Base-by-base conservation (phyloP, 2,797 vertebrate species). In the Phaenicophaeus curvirostris region DNA sequence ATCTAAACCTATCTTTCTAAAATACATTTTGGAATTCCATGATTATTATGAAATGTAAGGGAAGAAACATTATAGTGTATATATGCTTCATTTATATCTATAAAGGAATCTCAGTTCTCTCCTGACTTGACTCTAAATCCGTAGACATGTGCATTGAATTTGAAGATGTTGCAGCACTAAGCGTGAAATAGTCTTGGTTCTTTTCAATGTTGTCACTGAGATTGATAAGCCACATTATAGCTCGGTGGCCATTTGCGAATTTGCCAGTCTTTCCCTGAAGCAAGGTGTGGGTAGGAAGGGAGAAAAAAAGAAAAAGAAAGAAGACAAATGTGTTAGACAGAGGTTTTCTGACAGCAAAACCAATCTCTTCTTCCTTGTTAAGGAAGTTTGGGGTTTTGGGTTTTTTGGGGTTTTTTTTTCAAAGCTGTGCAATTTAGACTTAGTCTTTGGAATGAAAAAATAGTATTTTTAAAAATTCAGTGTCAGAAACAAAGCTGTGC, bases 221-320 rank as follows among this genome's bases (percentile, higher is more conserved):
- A 93, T 33, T 94, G 88, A 90, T 96, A 95, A 93, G n/a, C n/a
- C n/a, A 48, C 74, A 85, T 90, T 92, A 92, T 24, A 42, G 30
- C 87, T 82, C 92, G 42, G 86, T 93, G 84, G 51, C 55, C 69
- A 79, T 82, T 96, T 72, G 39, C 81, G 84, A 89, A 79, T 48
- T 84, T 92, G 83, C 71, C 80, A 92, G 39, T 48, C 62, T 79
- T 90, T 89, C 66, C 79, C 88, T 69, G 55, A 31, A 84, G 77
- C 46, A 67, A 51, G 31, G 2, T 19, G 20, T 7, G 12, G 42
- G 42, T 1, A 5, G 13, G 18, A 39, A 42, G 39, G n/a, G 57
- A 31, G 13, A 27, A 18, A 54, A 15, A 31, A 19, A 16, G 5
- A 8, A 2, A 48, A 68, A 77, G 15, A 31, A 44, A 81, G 27